These are phyloP conservation scores for Tragelaphus strepsiceros DNA, from an alignment of 2,113 vertebrate species.

Conservation along the genomic window DNA sequence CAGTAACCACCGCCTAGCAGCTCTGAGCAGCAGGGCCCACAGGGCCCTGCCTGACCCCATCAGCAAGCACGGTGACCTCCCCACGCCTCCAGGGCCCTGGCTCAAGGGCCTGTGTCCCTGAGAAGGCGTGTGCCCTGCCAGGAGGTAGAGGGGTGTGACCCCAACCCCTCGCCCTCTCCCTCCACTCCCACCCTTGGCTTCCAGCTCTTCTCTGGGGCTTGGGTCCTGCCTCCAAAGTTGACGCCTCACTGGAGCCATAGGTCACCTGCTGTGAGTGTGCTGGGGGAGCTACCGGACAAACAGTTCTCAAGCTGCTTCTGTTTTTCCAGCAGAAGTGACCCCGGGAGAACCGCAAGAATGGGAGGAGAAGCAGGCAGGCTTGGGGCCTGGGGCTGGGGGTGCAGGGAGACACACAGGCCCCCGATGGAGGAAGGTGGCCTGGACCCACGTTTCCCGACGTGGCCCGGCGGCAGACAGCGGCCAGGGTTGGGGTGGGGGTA, in stretches of 20 bases:
- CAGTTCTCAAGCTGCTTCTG: not conserved
- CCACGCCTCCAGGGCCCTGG: not conserved
- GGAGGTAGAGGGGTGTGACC: no score
- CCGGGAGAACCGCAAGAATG: not conserved
- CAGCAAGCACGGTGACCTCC: not conserved
- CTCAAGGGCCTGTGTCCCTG: accelerated
- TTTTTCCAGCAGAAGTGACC: not conserved
- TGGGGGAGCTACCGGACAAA: not conserved
- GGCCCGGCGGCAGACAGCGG: accelerated
- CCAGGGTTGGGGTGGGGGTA: accelerated
- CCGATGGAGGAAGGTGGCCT: not conserved
- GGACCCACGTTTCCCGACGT: not conserved
- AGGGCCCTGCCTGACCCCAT: not conserved
- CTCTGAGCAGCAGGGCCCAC: no score
- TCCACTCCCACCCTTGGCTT: not conserved
- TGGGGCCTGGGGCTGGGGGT: not conserved
- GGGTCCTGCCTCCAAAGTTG: not conserved
- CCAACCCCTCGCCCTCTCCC: accelerated
- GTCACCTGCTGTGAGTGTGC: not conserved
- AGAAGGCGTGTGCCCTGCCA: not conserved
- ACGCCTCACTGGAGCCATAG: not conserved
- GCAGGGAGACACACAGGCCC: no score
- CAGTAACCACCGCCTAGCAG: accelerated
- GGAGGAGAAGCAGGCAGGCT: not conserved
- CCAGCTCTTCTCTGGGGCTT: not conserved